A percentile compares a stretch with the other conserved stretches of the same genome.
phyloP scores from a whole-genome alignment of 2,113 vertebrate genomes.

The Acinonyx jubatus region DNA sequence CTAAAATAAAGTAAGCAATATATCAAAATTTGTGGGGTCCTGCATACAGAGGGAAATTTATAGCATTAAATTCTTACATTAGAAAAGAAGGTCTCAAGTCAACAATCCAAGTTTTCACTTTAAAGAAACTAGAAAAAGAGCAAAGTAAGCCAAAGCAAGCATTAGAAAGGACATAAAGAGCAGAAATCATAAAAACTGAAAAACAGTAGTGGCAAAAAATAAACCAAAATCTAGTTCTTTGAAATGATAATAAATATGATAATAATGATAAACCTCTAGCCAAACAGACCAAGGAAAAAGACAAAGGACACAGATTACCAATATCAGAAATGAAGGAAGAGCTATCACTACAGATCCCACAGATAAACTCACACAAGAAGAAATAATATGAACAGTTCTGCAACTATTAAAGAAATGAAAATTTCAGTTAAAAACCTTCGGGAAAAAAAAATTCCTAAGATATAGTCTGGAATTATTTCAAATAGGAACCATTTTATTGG shows the following conservation, averaged over 20 bases:
- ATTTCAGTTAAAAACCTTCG: neutral
- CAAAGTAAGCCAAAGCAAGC: neutral
- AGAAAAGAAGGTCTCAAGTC: neutral
- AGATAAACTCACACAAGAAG: neutral
- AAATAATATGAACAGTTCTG: neutral
- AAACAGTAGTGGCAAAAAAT: neutral
- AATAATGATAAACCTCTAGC: neutral
- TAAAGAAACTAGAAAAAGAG: slow-evolving; percentile 14
- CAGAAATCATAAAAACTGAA: neutral
- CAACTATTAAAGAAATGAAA: slow-evolving; percentile 21
- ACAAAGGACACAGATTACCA: neutral
- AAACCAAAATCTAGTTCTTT: slow-evolving; percentile 8
- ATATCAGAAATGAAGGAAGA: neutral
- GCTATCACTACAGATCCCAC: neutral
- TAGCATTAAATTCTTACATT: neutral
- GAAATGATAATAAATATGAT: neutral
- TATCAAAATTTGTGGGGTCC: neutral
- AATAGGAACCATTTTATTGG: neutral
- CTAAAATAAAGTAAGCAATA: neutral
- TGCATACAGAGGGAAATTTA: neutral
- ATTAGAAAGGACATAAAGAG: neutral
- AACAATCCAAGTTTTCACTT: neutral
- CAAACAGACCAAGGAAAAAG: neutral
- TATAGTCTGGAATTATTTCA: slow-evolving; percentile 8
- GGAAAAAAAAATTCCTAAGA: neutral